Evolutionary conservation across 2,888 invertebrate genomes (phyloP).

Genomic region (Dryadula phaetusa): DNA sequence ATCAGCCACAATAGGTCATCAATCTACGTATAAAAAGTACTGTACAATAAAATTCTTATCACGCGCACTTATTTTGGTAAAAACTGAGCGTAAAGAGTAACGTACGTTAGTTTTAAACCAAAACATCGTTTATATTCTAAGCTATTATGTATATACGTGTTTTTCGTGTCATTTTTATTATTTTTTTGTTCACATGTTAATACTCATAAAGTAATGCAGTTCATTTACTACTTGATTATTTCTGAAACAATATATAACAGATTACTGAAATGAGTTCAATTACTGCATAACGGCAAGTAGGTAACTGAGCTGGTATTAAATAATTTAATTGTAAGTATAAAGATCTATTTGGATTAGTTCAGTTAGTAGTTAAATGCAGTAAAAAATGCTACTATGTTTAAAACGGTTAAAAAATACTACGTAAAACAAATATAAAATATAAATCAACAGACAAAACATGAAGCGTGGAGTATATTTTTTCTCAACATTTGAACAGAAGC

Average conservation of each 20-base stretch:
- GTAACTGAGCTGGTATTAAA: too few relatives aligned
- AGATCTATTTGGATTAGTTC: too few relatives aligned
- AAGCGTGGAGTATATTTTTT: conserved; percentile 11
- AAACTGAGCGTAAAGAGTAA: conserved; percentile 7
- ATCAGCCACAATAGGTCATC: conserved; percentile 20
- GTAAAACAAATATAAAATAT: neutral
- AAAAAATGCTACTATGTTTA: too few relatives aligned
- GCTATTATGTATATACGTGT: neutral
- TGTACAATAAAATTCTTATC: conserved; percentile 19
- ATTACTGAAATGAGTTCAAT: too few relatives aligned
- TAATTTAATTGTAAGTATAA: too few relatives aligned
- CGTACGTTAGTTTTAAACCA: conserved; percentile 1
- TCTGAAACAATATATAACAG: too few relatives aligned
- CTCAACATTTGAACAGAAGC: conserved; percentile 25
- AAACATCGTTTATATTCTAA: conserved; percentile 10
- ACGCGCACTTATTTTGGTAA: conserved; percentile 20
- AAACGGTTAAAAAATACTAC: too few relatives aligned
- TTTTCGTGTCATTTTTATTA: neutral
- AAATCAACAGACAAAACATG: neutral
- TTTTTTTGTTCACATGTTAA: too few relatives aligned
- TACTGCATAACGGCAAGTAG: too few relatives aligned
- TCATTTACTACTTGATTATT: too few relatives aligned
- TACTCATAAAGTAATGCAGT: too few relatives aligned
- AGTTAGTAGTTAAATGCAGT: too few relatives aligned
- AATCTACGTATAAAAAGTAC: conserved; percentile 15